Evolutionary conservation across 2,888 invertebrate species (phyloP).

Genomic region (Deroplatys truncata): DNA sequence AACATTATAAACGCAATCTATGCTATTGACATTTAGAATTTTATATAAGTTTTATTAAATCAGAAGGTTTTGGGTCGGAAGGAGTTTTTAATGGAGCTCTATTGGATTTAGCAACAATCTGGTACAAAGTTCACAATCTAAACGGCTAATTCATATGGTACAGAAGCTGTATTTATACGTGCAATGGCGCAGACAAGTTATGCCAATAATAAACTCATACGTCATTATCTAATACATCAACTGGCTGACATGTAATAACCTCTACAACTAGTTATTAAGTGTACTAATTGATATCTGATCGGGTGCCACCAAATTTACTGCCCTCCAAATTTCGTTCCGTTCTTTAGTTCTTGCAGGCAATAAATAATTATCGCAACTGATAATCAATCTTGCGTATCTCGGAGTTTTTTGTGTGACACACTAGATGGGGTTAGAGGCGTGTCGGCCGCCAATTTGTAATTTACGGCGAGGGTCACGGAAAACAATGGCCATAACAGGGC

Average conservation of each 20-base stretch:
- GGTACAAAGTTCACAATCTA: not conserved
- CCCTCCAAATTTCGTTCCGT: not conserved
- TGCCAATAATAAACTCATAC: not conserved
- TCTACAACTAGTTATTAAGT: not conserved
- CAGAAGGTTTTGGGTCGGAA: too few species aligned
- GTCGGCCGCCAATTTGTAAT: constrained; percentile 5
- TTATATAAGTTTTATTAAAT: too few species aligned
- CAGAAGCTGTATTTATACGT: too few species aligned
- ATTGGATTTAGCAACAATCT: not conserved
- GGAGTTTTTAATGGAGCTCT: too few species aligned
- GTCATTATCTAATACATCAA: not conserved
- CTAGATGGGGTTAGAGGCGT: not conserved
- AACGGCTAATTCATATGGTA: too few species aligned
- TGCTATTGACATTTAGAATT: too few species aligned
- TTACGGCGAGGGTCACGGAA: constrained; percentile 6
- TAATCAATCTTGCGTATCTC: not conserved
- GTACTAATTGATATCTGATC: not conserved
- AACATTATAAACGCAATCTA: too few species aligned
- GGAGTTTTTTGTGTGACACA: not conserved
- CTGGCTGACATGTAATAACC: not conserved
- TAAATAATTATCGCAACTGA: constrained; percentile 8
- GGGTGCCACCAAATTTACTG: not conserved
- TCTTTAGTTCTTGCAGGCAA: not conserved
- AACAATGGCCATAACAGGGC: not conserved
- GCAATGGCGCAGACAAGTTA: not conserved